phyloP scores from a whole-genome alignment of 1,140 invertebrate species.

The Aradophagus sp. region DNA sequence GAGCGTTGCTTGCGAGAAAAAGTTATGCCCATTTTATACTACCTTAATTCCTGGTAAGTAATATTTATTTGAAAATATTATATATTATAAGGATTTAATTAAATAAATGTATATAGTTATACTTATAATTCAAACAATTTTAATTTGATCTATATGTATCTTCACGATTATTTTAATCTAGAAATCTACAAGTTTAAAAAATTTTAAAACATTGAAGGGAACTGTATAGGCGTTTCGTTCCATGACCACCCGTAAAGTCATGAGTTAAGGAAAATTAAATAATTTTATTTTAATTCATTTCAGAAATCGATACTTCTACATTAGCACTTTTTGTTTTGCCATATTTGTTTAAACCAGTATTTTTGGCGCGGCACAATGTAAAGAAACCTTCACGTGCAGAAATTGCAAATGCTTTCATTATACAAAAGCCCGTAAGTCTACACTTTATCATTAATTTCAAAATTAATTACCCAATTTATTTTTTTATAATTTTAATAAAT shows the following conservation, averaged over 20 bases:
- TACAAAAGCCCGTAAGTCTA: slow-evolving; percentile 14
- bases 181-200: too few relatives aligned
- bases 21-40: slow-evolving; percentile 1
- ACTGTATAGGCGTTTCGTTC: too few relatives aligned
- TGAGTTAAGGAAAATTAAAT: too few relatives aligned
- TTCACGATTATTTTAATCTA: too few relatives aligned
- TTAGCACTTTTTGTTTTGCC: slow-evolving; percentile 18
- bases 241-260: too few relatives aligned
- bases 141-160: too few relatives aligned
- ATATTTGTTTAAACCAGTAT: slow-evolving; percentile 18
- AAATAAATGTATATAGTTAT: too few relatives aligned
- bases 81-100: not conserved
- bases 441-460: too few relatives aligned
- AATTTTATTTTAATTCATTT: slow-evolving; percentile 3
- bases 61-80: not conserved
- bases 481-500: not conserved
- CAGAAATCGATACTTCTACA: slow-evolving; percentile 6
- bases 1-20: not conserved
- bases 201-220: too few relatives aligned
- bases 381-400: slow-evolving; percentile 28
- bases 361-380: slow-evolving; percentile 2
- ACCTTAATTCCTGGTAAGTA: not conserved
- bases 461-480: not conserved
- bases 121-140: too few relatives aligned
- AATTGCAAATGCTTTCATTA: slow-evolving; percentile 12